Evolutionary conservation across 1,140 invertebrate species (phyloP).

Genomic region (Anastrepha ludens): DNA sequence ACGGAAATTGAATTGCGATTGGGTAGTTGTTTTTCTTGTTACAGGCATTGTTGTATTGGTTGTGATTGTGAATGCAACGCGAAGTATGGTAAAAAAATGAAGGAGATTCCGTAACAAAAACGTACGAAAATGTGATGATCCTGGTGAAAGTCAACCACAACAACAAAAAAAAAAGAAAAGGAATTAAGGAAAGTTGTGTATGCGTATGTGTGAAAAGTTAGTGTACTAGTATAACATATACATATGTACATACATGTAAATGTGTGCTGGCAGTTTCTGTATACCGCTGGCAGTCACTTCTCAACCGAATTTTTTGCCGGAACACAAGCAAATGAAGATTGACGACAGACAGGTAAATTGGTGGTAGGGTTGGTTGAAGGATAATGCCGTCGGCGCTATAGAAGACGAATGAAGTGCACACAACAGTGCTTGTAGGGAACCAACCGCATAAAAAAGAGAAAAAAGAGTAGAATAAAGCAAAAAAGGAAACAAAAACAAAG

Average conservation of each 20-base stretch:
- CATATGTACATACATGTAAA: too few species aligned
- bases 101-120: not conserved
- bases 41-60: not conserved
- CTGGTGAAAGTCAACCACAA: slow-evolving; percentile 14
- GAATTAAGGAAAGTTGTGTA: not conserved
- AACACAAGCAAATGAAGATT: slow-evolving; percentile 38
- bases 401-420: slow-evolving; percentile 36
- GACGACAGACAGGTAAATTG: slow-evolving; percentile 51
- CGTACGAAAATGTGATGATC: not conserved
- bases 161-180: not conserved
- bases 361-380: slow-evolving; percentile 44
- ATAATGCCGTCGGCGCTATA: slow-evolving; percentile 14
- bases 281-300: slow-evolving; percentile 17
- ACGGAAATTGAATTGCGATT: slow-evolving; percentile 48
- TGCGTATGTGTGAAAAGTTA: not conserved
- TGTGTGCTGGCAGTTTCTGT: not conserved
- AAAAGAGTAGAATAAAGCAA: not conserved
- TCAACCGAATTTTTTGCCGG: slow-evolving; percentile 37
- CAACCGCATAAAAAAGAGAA: not conserved
- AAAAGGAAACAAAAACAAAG: not conserved
- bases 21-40: slow-evolving; percentile 29
- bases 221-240: too few species aligned
- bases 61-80: not conserved
- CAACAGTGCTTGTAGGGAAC: not conserved
- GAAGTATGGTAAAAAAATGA: not conserved